phyloP scores from a whole-genome alignment of 2,797 vertebrate genomes.

The Chaetodon trifasciatus region DNA sequence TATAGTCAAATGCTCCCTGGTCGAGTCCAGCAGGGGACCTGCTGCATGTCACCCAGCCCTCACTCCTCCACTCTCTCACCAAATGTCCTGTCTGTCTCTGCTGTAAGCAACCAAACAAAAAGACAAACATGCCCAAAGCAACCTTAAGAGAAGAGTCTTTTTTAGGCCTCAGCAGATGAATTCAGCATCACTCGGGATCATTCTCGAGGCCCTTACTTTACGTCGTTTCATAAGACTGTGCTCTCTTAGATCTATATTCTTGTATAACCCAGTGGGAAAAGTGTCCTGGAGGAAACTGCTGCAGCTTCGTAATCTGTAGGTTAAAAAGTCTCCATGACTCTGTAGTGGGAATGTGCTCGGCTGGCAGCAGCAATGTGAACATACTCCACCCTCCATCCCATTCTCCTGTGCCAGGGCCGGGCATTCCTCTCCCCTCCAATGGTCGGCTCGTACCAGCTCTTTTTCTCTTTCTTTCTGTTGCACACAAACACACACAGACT shows the following conservation, averaged over 20 bases:
- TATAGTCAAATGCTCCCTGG: neutral
- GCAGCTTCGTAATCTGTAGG: conserved; percentile 66
- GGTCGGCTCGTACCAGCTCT: conserved; percentile 68
- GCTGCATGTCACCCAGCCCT: neutral
- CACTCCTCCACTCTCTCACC: neutral
- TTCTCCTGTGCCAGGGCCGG: conserved; percentile 76
- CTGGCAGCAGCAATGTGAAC: conserved; percentile 76
- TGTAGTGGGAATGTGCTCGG: conserved; percentile 75
- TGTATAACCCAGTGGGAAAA: conserved; percentile 11
- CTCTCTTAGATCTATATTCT: neutral
- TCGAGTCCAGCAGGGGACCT: neutral
- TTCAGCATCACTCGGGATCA: neutral
- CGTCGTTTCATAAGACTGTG: neutral
- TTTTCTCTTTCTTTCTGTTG: conserved; percentile 57
- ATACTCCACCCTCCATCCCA: conserved; percentile 76
- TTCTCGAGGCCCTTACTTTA: neutral
- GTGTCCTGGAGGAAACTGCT: conserved; percentile 37
- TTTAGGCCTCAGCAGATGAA: neutral
- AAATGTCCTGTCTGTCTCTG: neutral
- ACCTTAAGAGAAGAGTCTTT: neutral
- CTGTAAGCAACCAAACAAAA: neutral
- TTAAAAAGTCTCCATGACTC: conserved; percentile 77
- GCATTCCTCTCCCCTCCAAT: conserved; percentile 81
- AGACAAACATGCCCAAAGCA: neutral
- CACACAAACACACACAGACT: conserved; percentile 58